Conservation (phyloP, 1,140 invertebrate genomes). For the Neodiprion virginianus region DNA sequence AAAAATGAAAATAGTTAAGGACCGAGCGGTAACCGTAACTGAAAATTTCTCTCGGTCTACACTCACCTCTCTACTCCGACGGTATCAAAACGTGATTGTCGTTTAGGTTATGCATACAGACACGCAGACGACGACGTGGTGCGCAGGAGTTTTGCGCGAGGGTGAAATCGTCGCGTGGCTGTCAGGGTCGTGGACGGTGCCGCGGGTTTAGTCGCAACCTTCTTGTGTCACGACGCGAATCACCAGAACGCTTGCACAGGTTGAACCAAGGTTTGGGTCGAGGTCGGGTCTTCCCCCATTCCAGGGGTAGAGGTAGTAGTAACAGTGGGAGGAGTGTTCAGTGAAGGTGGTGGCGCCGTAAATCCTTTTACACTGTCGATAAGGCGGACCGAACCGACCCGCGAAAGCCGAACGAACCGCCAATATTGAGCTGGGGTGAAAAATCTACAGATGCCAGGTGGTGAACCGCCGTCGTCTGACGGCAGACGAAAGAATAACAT, state of each 20-base stretch:
- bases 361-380: not conserved
- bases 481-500: too few species aligned
- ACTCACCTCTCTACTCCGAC: too few species aligned
- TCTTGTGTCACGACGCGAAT: not conserved
- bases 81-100: too few species aligned
- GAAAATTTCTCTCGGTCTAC: too few species aligned
- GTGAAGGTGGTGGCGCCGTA: not conserved
- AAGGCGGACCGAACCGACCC: not conserved
- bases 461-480: too few species aligned
- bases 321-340: not conserved
- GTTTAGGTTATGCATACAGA: too few species aligned
- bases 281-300: not conserved
- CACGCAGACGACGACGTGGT: not conserved
- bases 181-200: not conserved
- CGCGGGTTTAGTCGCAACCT: not conserved
- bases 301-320: not conserved
- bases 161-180: not conserved
- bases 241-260: not conserved
- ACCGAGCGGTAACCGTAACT: too few species aligned
- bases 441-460: too few species aligned
- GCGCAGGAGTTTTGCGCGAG: not conserved
- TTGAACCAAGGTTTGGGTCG: not conserved
- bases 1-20: too few species aligned
- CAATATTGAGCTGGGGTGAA: too few species aligned
- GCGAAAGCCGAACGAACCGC: not conserved